Evolutionary conservation across 1,140 invertebrate species (phyloP).

Genomic region (Carposina sasakii): DNA sequence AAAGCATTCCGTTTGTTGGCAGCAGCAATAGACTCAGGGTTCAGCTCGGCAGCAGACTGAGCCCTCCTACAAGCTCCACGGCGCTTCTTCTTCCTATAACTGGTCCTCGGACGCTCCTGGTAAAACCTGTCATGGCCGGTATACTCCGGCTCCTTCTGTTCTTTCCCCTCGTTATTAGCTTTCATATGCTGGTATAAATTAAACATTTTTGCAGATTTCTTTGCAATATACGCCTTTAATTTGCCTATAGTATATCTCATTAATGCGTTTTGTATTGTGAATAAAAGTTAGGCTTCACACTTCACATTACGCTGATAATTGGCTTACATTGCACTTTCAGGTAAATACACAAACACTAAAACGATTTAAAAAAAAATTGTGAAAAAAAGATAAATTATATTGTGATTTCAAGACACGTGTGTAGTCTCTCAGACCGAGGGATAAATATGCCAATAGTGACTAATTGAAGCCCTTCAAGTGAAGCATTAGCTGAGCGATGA

Average conservation of each 20-base stretch:
- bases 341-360: neutral
- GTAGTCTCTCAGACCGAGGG: neutral
- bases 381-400: too few species aligned
- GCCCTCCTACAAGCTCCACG: slow-evolving; percentile 75
- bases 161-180: slow-evolving; percentile 74
- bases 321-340: neutral
- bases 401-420: too few species aligned
- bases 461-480: slow-evolving; percentile 60
- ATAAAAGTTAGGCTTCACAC: neutral
- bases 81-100: slow-evolving; percentile 72
- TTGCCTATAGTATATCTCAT: slow-evolving; percentile 32
- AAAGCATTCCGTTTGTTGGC: slow-evolving; percentile 75
- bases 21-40: slow-evolving; percentile 76
- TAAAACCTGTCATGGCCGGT: slow-evolving; percentile 85
- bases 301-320: neutral
- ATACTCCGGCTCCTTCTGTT: slow-evolving; percentile 75
- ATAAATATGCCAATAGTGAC: slow-evolving; percentile 39
- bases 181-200: slow-evolving; percentile 84
- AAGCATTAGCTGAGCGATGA: slow-evolving; percentile 31
- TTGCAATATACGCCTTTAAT: slow-evolving; percentile 22
- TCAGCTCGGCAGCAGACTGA: slow-evolving; percentile 82
- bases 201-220: slow-evolving; percentile 75
- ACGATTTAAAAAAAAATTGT: too few species aligned
- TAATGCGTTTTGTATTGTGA: slow-evolving; percentile 2
- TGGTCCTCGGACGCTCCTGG: slow-evolving; percentile 76